Conservation (phyloP, 1,140 invertebrate species). For the Drosophila orosa region DNA sequence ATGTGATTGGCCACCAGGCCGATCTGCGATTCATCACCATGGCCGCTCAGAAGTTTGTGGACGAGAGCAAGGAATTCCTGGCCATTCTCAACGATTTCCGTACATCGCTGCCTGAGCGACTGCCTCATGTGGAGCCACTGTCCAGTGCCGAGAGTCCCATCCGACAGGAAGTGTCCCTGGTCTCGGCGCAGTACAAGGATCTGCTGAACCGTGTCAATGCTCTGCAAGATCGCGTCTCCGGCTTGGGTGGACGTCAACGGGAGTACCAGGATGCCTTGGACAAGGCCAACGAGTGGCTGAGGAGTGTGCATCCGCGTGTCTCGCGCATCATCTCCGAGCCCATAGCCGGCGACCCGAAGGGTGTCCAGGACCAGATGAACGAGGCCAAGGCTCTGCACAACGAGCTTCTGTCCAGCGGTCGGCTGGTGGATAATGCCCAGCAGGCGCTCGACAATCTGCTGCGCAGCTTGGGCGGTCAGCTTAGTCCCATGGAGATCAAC, state of each 20-base stretch:
- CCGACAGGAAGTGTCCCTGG: conserved; percentile 89
- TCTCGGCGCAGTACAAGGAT: conserved; percentile 90
- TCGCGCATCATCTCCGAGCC: conserved; percentile 91
- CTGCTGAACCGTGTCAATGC: conserved; percentile 92
- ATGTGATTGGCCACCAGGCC: conserved; percentile 97
- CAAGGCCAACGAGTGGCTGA: conserved; percentile 92
- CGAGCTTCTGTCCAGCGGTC: conserved; percentile 93
- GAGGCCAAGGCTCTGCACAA: conserved; percentile 93
- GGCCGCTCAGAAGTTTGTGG: conserved; percentile 96
- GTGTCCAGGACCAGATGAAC: conserved; percentile 94
- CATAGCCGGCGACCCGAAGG: conserved; percentile 93
- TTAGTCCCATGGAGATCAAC: conserved; percentile 90
- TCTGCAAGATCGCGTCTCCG: conserved; percentile 91
- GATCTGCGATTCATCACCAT: conserved; percentile 97
- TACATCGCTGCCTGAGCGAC: conserved; percentile 90
- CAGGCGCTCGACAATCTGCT: conserved; percentile 89
- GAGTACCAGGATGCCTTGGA: conserved; percentile 94
- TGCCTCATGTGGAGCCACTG: conserved; percentile 90
- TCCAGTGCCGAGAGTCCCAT: conserved; percentile 89
- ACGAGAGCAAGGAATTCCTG: conserved; percentile 96
- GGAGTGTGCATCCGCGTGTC: conserved; percentile 91
- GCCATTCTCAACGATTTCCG: conserved; percentile 93
- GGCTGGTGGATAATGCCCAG: conserved; percentile 91
- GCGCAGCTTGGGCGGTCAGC: conserved; percentile 91
- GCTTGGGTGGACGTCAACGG: conserved; percentile 90